Conservation (phyloP, 1,140 invertebrate genomes). For the Solenopsis invicta region DNA sequence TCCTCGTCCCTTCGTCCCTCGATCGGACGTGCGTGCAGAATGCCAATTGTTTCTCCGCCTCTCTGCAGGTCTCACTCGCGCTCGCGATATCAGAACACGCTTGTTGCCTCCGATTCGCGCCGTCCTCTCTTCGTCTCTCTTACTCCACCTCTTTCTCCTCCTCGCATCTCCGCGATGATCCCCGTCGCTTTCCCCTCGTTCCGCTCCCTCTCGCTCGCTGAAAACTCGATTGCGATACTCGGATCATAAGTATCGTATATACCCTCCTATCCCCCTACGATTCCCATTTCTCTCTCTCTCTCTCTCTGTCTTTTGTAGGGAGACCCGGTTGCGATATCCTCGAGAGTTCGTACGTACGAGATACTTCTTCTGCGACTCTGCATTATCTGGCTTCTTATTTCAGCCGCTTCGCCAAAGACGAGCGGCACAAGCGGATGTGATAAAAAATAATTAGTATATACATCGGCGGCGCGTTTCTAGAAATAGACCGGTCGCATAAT, state of each 20-base stretch:
- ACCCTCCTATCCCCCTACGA: conserved; percentile 3
- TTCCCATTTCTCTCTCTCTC: conserved; percentile 25
- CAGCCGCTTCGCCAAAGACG: conserved; percentile 62
- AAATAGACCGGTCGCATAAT: conserved; percentile 84
- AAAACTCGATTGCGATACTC: conserved; percentile 57
- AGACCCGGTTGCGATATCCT: conserved; percentile 48
- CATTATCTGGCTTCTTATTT: conserved; percentile 47
- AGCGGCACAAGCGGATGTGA: conserved; percentile 66
- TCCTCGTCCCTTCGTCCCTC: conserved; percentile 67
- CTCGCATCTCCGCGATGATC: conserved; percentile 29
- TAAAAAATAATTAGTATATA: conserved; percentile 85
- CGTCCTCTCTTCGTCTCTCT: conserved; percentile 33
- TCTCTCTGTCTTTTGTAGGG: conserved; percentile 21
- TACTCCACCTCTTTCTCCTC: conserved; percentile 27
- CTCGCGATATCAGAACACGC: conserved; percentile 41
- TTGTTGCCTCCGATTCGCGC: conserved; percentile 20
- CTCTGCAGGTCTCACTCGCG: conserved; percentile 5
- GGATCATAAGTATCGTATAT: conserved; percentile 18
- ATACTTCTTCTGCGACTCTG: conserved; percentile 52
- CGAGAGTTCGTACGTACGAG: conserved; percentile 8
- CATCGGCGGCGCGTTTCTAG: conserved; percentile 79
- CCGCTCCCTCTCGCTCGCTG: conserved; percentile 9
- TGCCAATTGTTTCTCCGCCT: conserved; percentile 79
- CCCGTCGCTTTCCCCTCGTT: conserved; percentile 8
- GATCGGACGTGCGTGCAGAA: conserved; percentile 79